Evolutionary conservation across 1,140 invertebrate species (phyloP).

Genomic region (Gryllus bimaculatus): DNA sequence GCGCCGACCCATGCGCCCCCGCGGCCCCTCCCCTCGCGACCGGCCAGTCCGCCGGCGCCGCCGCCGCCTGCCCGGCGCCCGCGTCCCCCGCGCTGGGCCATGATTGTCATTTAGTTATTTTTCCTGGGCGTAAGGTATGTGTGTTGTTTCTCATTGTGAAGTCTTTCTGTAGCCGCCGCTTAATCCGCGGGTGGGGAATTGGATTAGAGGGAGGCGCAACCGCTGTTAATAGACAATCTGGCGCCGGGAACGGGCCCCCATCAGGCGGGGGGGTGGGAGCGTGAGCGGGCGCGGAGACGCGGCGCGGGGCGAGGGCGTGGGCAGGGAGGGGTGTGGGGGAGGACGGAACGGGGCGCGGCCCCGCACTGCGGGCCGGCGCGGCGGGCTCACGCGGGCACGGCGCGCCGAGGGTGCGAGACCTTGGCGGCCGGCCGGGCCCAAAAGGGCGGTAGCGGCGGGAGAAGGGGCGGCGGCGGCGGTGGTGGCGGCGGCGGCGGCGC

Average conservation of each 20-base stretch:
- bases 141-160: constrained; percentile 4
- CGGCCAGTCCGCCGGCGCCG: not conserved
- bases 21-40: not conserved
- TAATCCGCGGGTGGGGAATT: constrained; percentile 11
- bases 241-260: not conserved
- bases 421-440: not conserved
- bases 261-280: not conserved
- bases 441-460: too few species aligned
- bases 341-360: not conserved
- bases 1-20: too few species aligned
- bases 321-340: not conserved
- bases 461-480: not conserved
- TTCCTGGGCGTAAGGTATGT: not conserved
- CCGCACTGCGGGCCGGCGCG: not conserved
- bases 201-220: constrained; percentile 9
- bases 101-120: constrained; percentile 6
- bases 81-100: not conserved
- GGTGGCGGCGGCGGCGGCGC: too few species aligned
- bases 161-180: constrained; percentile 2
- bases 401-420: not conserved
- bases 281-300: not conserved
- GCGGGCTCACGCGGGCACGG: not conserved
- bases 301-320: not conserved
- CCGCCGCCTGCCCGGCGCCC: too few species aligned
- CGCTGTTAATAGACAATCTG: constrained; percentile 16